phyloP scores from a whole-genome alignment of 2,113 vertebrate genomes.

The Aegotheles bennettii region DNA sequence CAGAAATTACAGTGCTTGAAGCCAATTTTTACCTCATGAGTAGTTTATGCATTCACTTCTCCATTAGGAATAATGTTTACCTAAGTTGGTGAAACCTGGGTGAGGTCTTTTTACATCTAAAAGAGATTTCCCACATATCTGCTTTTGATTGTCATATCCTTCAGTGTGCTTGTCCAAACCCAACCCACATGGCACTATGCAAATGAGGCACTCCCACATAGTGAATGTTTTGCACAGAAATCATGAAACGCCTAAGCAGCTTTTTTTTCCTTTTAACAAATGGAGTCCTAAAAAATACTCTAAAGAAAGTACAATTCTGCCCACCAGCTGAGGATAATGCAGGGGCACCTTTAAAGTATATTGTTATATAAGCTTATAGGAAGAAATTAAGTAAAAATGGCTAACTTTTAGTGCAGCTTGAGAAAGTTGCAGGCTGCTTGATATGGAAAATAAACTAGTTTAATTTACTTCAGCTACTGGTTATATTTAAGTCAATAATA shows the following conservation, averaged over 20 bases:
- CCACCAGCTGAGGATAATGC: constrained; percentile 1
- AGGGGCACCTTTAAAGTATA: constrained; percentile 1
- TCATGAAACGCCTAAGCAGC: constrained; percentile 23
- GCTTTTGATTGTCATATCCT: constrained; percentile 54
- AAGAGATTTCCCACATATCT: constrained; percentile 63
- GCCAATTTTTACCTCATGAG: not conserved
- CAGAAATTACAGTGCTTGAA: not conserved
- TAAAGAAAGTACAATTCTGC: not conserved
- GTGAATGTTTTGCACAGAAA: constrained; percentile 59
- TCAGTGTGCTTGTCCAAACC: constrained; percentile 57
- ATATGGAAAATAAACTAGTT: not conserved
- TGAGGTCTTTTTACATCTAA: constrained; percentile 8
- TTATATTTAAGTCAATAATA: not conserved
- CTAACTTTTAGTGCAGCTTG: not conserved
- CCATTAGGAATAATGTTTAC: not conserved
- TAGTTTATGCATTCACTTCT: not conserved
- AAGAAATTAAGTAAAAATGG: not conserved
- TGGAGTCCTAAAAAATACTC: constrained; percentile 4
- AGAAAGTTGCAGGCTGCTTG: not conserved
- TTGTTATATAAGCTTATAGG: constrained; percentile 8
- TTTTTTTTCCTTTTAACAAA: constrained; percentile 6
- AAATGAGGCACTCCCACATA: constrained; percentile 65
- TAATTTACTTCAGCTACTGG: not conserved
- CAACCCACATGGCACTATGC: constrained; percentile 59
- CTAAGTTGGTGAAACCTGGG: not conserved